phyloP scores from a whole-genome alignment of 2,797 vertebrate genomes.

The Erethizon dorsatum region DNA sequence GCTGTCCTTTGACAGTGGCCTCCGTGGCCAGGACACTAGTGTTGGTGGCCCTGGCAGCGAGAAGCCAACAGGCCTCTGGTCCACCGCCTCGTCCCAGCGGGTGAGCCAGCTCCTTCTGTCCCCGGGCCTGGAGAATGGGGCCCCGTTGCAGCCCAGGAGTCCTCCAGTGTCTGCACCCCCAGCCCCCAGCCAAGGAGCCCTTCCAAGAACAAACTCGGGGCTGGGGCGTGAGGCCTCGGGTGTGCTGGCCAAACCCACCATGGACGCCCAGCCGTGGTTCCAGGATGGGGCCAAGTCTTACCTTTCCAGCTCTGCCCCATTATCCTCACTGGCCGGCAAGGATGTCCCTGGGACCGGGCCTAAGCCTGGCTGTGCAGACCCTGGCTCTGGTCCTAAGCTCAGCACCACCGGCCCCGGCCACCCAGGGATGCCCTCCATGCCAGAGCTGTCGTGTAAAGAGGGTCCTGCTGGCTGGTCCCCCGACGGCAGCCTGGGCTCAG shows the following conservation, averaged over 20 bases:
- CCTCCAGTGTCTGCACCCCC: slow-evolving; percentile 77
- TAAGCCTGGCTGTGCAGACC: slow-evolving; percentile 58
- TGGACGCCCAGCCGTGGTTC: slow-evolving; percentile 77
- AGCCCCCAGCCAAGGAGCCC: slow-evolving; percentile 48
- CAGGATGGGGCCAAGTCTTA: slow-evolving; percentile 81
- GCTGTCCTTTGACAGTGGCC: slow-evolving; percentile 39
- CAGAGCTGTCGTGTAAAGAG: slow-evolving; percentile 80
- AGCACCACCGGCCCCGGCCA: slow-evolving; percentile 59
- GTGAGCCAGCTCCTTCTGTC: slow-evolving; percentile 59
- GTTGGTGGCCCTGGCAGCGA: slow-evolving; percentile 32
- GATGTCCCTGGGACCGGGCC: slow-evolving; percentile 84
- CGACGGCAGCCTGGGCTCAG: slow-evolving; percentile 39
- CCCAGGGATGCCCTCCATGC: slow-evolving; percentile 56
- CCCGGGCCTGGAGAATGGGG: slow-evolving; percentile 74
- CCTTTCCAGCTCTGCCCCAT: slow-evolving; percentile 58
- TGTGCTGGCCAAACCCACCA: not conserved
- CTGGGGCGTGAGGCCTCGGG: slow-evolving; percentile 56
- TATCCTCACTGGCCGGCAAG: not conserved
- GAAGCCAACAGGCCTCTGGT: slow-evolving; percentile 76
- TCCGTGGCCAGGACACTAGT: slow-evolving; percentile 77
- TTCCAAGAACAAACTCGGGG: slow-evolving; percentile 24
- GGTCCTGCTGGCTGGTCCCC: not conserved
- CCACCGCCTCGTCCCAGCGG: slow-evolving; percentile 85
- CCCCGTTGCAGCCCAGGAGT: slow-evolving; percentile 80
- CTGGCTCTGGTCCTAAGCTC: slow-evolving; percentile 41